Evolutionary conservation across 2,888 invertebrate species (phyloP).

Genomic region (Boloria euphrosyne): DNA sequence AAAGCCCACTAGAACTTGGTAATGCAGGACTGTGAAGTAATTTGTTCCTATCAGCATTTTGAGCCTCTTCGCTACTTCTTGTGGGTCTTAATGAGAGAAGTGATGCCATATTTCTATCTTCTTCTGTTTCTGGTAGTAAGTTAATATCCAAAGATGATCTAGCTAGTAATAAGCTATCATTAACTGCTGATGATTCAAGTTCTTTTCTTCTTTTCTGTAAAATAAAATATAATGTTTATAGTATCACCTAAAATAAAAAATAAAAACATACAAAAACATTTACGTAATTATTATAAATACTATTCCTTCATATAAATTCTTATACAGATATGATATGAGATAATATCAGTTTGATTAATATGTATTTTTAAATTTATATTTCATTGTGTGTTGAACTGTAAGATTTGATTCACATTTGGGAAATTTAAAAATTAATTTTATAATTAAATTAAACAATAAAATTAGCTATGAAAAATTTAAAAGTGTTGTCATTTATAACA

Average conservation of each 20-base stretch:
- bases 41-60: slow-evolving; percentile 70
- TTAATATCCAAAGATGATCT: slow-evolving; percentile 90
- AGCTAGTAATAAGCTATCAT: slow-evolving; percentile 87
- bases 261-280: too few species aligned
- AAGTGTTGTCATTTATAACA: too few species aligned
- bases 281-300: too few species aligned
- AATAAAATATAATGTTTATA: not conserved
- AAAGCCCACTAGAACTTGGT: slow-evolving; percentile 76
- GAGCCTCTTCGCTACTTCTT: slow-evolving; percentile 83
- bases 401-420: too few species aligned
- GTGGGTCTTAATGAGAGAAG: slow-evolving; percentile 86
- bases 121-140: slow-evolving; percentile 89
- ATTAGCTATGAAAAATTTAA: too few species aligned
- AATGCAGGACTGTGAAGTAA: slow-evolving; percentile 81
- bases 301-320: too few species aligned
- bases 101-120: slow-evolving; percentile 90
- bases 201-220: slow-evolving; percentile 86
- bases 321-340: too few species aligned
- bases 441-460: too few species aligned
- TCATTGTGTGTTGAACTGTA: too few species aligned
- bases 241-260: not conserved
- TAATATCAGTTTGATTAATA: too few species aligned
- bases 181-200: slow-evolving; percentile 84
- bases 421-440: too few species aligned
- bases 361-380: too few species aligned